These are phyloP conservation scores for Iguana delicatissima DNA, from an alignment of 2,797 vertebrate species.

Conservation along the genomic window DNA sequence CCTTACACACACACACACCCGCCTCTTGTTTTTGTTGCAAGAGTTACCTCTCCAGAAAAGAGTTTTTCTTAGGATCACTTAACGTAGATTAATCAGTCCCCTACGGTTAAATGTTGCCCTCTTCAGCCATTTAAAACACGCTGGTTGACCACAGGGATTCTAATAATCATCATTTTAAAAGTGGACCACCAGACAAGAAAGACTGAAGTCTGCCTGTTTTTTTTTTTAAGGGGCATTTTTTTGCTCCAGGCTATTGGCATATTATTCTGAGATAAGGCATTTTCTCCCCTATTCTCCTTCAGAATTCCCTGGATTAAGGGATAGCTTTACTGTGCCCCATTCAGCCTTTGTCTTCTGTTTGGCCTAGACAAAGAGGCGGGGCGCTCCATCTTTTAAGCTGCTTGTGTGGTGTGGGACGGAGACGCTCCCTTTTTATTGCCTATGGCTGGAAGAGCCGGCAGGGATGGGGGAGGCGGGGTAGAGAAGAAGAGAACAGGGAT, in stretches of 20 bases:
- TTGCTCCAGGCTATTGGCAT: slow-evolving; percentile 3
- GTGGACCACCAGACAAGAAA: neutral
- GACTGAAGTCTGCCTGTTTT: neutral
- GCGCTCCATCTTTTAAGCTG: slow-evolving; percentile 11
- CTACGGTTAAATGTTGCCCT: neutral
- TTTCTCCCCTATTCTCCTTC: neutral
- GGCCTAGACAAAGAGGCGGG: slow-evolving; percentile 25
- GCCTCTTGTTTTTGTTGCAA: neutral
- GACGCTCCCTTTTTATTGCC: neutral
- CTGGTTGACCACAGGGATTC: neutral
- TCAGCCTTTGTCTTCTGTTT: slow-evolving; percentile 23
- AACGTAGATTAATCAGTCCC: neutral
- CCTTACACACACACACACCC: too few species aligned
- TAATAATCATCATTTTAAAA: neutral
- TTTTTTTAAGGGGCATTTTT: neutral
- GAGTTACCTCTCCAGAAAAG: neutral
- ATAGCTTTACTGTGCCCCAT: slow-evolving; percentile 20
- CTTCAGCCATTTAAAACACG: neutral
- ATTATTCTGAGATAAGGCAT: slow-evolving; percentile 8
- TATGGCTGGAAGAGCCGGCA: neutral
- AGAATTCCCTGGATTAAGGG: slow-evolving; percentile 33
- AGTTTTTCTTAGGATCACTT: neutral
- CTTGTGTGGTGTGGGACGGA: slow-evolving; percentile 5
- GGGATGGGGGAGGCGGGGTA: neutral
- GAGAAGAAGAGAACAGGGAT: slow-evolving; percentile 19